Evolutionary conservation across 1,140 invertebrate species (phyloP).

Genomic region (Zaprionus kolodkinae): DNA sequence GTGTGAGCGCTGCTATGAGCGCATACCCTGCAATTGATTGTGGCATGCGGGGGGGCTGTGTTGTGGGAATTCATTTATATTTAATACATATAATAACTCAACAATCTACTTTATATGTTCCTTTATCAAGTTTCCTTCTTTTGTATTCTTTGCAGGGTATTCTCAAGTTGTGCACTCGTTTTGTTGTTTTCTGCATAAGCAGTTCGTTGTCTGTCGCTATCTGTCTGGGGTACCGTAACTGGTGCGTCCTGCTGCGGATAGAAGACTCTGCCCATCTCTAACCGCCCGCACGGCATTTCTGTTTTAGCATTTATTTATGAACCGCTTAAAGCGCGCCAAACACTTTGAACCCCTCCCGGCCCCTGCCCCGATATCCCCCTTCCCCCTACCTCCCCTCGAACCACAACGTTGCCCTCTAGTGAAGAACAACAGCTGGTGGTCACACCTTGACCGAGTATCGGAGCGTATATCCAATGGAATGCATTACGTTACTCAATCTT

Average conservation of each 20-base stretch:
- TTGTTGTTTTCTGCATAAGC: neutral
- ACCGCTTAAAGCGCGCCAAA: slow-evolving; percentile 76
- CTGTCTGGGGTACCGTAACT: slow-evolving; percentile 25
- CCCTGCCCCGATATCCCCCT: neutral
- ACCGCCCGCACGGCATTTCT: slow-evolving; percentile 70
- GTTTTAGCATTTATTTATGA: slow-evolving; percentile 82
- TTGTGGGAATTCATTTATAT: too few species aligned
- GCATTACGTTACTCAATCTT: neutral
- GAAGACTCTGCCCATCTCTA: slow-evolving; percentile 11
- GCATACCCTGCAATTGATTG: slow-evolving; percentile 21
- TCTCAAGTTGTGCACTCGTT: neutral
- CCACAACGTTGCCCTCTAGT: slow-evolving; percentile 34
- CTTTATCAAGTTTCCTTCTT: neutral
- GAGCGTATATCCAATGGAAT: slow-evolving; percentile 1
- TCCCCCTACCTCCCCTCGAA: neutral
- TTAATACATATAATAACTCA: too few species aligned
- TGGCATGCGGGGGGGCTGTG: too few species aligned
- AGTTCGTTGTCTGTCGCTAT: slow-evolving; percentile 12
- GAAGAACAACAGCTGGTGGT: slow-evolving; percentile 51
- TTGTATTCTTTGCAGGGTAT: slow-evolving; percentile 3
- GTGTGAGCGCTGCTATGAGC: slow-evolving; percentile 37
- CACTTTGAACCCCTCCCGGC: slow-evolving; percentile 70
- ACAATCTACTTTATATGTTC: too few species aligned
- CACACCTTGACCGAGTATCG: slow-evolving; percentile 40
- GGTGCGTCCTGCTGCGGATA: slow-evolving; percentile 30